Evolutionary conservation across 2,113 vertebrate genomes (phyloP).

Genomic region (Lophura nycthemera): DNA sequence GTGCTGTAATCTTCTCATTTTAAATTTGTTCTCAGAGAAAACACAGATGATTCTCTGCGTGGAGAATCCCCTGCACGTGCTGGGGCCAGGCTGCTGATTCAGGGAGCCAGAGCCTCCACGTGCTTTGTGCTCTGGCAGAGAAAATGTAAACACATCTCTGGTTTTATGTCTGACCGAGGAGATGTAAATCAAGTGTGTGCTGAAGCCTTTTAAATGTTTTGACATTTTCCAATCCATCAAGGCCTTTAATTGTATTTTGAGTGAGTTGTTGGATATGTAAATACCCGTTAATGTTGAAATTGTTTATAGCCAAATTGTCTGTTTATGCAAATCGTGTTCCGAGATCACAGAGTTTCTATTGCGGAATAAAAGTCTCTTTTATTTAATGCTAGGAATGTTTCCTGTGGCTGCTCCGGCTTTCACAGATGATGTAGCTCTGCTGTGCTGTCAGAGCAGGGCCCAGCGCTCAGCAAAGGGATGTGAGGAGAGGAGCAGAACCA

Average conservation of each 20-base stretch:
- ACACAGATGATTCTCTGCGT: neutral
- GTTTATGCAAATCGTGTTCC: conserved; percentile 82
- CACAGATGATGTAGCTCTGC: neutral
- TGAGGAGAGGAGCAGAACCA: neutral
- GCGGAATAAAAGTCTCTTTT: conserved; percentile 76
- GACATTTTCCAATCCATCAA: conserved; percentile 76
- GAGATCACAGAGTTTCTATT: conserved; percentile 72
- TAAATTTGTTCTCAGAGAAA: neutral
- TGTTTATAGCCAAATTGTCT: conserved; percentile 84
- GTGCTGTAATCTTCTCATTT: neutral
- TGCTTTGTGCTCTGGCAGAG: conserved; percentile 5
- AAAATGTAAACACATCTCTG: conserved; percentile 44
- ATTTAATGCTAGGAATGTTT: conserved; percentile 71
- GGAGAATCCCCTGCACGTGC: neutral
- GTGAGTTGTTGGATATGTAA: conserved; percentile 82
- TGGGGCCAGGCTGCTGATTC: neutral
- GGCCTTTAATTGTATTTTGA: conserved; percentile 83
- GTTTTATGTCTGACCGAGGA: conserved; percentile 61
- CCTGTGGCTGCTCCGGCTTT: conserved; percentile 52
- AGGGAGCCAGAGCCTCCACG: neutral
- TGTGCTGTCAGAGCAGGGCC: accelerated
- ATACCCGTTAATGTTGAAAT: conserved; percentile 79
- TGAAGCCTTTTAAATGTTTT: conserved; percentile 78
- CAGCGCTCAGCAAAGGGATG: neutral
- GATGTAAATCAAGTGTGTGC: conserved; percentile 56